Conservation (phyloP, 2,797 vertebrate genomes). For the Clamator glandarius region DNA sequence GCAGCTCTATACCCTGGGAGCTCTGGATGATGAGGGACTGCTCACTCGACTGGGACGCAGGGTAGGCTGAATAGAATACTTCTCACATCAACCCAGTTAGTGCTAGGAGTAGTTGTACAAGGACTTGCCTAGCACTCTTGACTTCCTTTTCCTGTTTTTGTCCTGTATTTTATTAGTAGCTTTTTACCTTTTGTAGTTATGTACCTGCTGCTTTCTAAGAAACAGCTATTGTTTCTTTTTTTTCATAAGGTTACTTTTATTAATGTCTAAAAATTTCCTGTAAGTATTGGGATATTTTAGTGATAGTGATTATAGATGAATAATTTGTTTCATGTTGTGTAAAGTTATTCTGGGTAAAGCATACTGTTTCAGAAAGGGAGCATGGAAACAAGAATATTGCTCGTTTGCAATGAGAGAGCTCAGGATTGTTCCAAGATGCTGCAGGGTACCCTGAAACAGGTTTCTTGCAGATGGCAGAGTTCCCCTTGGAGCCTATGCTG, state of each 20-base stretch:
- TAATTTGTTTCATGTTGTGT: not conserved
- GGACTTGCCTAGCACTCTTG: not conserved
- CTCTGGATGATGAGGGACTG: slow-evolving; percentile 95
- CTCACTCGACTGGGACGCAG: slow-evolving; percentile 94
- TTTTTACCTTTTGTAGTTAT: not conserved
- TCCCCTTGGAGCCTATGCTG: slow-evolving; percentile 97
- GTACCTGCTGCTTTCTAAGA: not conserved
- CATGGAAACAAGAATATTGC: not conserved
- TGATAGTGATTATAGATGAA: not conserved
- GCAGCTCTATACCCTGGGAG: slow-evolving; percentile 95
- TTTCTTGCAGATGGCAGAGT: slow-evolving; percentile 93
- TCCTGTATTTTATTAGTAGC: not conserved
- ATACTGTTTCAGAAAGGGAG: not conserved
- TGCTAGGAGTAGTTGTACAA: not conserved
- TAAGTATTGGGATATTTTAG: not conserved
- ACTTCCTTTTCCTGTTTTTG: not conserved
- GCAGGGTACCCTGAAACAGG: not conserved
- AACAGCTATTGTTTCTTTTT: not conserved
- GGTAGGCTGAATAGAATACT: slow-evolving; percentile 74
- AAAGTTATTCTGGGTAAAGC: not conserved
- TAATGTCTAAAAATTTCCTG: not conserved
- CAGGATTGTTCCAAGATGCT: not conserved
- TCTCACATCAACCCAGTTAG: too few relatives aligned
- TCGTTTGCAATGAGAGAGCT: not conserved
- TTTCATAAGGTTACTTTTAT: not conserved